Base-by-base conservation (phyloP, 2,888 invertebrate genomes). In the Smittia aterrima region DNA sequence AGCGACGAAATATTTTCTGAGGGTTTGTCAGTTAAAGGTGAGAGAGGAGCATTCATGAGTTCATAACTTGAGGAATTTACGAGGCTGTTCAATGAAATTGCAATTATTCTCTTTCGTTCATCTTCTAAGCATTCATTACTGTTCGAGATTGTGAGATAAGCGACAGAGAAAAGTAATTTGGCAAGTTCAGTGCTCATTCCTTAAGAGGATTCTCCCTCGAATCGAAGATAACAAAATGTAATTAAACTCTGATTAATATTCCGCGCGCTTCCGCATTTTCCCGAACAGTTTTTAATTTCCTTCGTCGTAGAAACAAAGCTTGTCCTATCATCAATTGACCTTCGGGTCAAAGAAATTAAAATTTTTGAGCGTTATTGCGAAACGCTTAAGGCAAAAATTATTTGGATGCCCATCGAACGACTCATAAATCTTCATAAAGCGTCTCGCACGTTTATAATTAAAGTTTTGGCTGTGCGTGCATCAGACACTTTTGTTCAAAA, bases 221-320 rank as follows among this genome's bases (percentile, higher is more conserved):
- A 7, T 6, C 13, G 18, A 18, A 64, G 27, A 64, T 58, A 58
- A 27, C 20, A 13, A 27, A 64, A 64, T 64, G 64, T 64, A 64
- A 64, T 64, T 64, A 64, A 64, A 27, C 13, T 25, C 3, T 27
- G 64, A 64, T 64, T 64, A 64, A 64, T 64, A 64, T 64, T 64
- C 64, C 7, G 64, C 25, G 64, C 27, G n/a, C 25, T 7, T 24
- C 16, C 11, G 64, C 27, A 6, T 6, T 58, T 18, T 20, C 18
- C 4, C 22, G 58, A 20, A 47, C 47, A 47, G 11, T 16, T 47
- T 47, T 16, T 2, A 47, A 16, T 47, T 32, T 32, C 32, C 9
- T 32, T 3, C 32, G 3, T 6, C 32, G 47, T 38, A 38, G 11
- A n/a, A 47, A n/a, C 47, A 47, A 47, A n/a, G n/a, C n/a, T n/a